Conservation (phyloP, 2,797 vertebrate species). For the Periophthalmus magnuspinnatus region DNA sequence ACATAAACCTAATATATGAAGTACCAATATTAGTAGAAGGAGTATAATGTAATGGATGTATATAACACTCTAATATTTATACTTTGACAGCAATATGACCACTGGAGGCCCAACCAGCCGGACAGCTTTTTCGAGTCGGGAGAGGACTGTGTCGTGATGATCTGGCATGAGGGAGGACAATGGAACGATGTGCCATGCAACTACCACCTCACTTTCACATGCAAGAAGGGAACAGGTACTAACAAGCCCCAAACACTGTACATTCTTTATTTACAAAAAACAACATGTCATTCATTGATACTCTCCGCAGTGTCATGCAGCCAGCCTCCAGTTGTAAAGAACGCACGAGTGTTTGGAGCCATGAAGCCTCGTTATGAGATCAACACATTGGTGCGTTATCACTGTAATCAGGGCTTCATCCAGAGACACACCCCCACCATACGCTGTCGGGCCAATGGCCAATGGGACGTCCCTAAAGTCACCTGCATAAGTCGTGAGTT, state of each 20-base stretch:
- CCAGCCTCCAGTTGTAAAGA: constrained; percentile 88
- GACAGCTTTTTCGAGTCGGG: constrained; percentile 95
- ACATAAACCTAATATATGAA: no score
- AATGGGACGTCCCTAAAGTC: constrained; percentile 90
- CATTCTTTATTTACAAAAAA: background rate
- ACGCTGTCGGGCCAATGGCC: constrained; percentile 86
- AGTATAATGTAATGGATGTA: background rate
- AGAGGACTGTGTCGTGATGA: constrained; percentile 96
- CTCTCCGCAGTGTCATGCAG: constrained; percentile 51
- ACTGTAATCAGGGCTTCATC: constrained; percentile 92
- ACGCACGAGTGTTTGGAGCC: constrained; percentile 87
- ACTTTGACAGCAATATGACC: constrained; percentile 88
- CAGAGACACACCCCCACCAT: constrained; percentile 90
- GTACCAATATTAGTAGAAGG: no score
- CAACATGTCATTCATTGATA: background rate
- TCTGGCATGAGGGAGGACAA: constrained; percentile 93
- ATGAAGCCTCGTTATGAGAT: constrained; percentile 90
- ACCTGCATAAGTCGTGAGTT: constrained; percentile 92
- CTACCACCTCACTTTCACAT: constrained; percentile 95
- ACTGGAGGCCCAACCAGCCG: constrained; percentile 94
- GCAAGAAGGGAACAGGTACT: constrained; percentile 95
- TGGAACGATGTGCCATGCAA: constrained; percentile 98
- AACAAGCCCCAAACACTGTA: background rate
- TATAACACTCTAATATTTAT: background rate
- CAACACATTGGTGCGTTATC: constrained; percentile 89